These are phyloP conservation scores for Furcifer pardalis DNA, from an alignment of 2,797 vertebrate genomes.

Conservation along the genomic window DNA sequence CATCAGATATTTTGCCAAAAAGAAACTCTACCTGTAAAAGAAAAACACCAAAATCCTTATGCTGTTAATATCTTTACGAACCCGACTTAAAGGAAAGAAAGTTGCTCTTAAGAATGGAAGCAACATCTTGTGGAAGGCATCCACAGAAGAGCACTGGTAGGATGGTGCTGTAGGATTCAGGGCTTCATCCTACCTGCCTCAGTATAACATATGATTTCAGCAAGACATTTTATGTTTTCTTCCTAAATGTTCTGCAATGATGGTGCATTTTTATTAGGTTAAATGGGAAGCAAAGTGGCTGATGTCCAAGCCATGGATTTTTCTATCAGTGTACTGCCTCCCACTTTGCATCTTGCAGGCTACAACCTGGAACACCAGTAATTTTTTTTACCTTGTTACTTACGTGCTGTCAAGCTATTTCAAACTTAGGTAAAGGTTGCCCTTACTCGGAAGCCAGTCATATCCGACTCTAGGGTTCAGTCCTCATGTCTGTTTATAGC, in stretches of 20 bases:
- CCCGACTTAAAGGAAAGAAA: background rate
- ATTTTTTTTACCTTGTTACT: background rate
- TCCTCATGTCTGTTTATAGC: no score
- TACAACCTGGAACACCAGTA: background rate
- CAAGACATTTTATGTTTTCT: background rate
- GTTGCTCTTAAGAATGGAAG: background rate
- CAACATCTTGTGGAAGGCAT: background rate
- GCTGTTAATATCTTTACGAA: background rate
- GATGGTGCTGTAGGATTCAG: background rate
- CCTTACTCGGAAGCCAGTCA: no score
- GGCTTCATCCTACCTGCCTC: background rate
- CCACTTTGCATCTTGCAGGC: background rate
- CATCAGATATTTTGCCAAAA: no score
- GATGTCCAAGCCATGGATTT: background rate
- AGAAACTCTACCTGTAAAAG: background rate
- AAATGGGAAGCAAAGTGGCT: background rate
- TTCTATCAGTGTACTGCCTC: background rate
- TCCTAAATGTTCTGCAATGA: background rate
- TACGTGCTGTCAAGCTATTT: no score
- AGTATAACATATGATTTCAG: background rate
- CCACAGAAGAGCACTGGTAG: background rate
- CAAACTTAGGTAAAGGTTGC: no score
- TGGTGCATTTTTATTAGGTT: background rate
- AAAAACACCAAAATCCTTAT: background rate
- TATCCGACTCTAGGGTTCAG: no score